These are phyloP conservation scores for Archilochus colubris DNA, from an alignment of 2,113 vertebrate genomes.

Conservation along the genomic window DNA sequence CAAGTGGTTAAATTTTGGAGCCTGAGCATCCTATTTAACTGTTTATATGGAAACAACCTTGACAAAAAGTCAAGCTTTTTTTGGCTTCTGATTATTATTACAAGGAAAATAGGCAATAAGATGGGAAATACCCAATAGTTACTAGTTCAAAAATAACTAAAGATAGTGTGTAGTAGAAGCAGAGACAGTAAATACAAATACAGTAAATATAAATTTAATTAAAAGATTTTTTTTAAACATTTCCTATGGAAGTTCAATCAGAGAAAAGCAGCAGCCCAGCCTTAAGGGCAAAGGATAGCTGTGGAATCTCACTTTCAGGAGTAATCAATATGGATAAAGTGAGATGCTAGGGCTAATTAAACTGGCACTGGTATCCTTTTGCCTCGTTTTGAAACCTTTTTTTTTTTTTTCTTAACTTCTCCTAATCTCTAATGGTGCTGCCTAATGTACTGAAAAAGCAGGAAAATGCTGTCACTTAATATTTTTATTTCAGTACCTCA, in stretches of 20 bases:
- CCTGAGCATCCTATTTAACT: background rate
- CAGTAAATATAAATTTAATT: background rate
- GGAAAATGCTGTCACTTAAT: background rate
- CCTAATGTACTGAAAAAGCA: background rate
- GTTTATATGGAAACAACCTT: background rate
- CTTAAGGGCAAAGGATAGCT: background rate
- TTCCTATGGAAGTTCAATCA: background rate
- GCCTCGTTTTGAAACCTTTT: background rate
- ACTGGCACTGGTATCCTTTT: background rate
- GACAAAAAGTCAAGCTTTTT: background rate
- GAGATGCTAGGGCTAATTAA: background rate
- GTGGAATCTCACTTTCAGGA: background rate
- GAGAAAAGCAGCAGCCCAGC: fast-evolving
- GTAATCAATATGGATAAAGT: background rate
- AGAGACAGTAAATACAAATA: background rate
- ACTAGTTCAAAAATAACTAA: background rate
- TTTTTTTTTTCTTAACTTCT: background rate
- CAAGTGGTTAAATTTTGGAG: background rate
- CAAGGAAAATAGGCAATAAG: background rate
- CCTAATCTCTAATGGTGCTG: background rate
- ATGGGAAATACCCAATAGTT: background rate
- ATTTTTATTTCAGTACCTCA: background rate
- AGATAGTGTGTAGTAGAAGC: background rate
- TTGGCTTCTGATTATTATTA: background rate
- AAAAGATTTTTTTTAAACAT: background rate